Evolutionary conservation across 2,888 invertebrate genomes (phyloP).

Genomic region (Hartigia nigra): DNA sequence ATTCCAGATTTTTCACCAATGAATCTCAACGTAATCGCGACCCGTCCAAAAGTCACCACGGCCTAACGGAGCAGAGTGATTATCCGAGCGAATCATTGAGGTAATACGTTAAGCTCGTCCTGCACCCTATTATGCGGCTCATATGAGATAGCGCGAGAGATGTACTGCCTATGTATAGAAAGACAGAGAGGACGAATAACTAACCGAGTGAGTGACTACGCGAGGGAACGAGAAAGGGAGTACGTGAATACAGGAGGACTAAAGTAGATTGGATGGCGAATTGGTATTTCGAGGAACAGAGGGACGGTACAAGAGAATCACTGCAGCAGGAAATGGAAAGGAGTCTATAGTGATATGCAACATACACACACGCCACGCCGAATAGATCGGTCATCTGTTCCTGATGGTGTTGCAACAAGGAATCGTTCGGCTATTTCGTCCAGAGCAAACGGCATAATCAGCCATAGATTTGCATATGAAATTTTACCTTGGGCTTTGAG

Average conservation of each 20-base stretch:
- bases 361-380: background rate
- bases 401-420: background rate
- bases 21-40: slow-evolving; percentile 2
- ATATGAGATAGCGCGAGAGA: slow-evolving; percentile 27
- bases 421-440: background rate
- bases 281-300: background rate
- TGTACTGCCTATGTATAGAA: slow-evolving; percentile 4
- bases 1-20: slow-evolving; percentile 3
- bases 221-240: background rate
- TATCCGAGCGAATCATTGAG: slow-evolving; percentile 8
- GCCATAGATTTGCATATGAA: background rate
- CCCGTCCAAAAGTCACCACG: background rate
- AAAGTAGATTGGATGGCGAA: background rate
- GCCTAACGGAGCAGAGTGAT: slow-evolving; percentile 4
- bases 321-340: background rate
- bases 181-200: background rate
- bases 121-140: slow-evolving; percentile 19
- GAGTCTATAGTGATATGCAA: background rate
- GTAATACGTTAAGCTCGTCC: slow-evolving; percentile 11
- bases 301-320: background rate
- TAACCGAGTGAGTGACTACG: background rate
- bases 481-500: background rate
- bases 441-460: background rate
- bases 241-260: background rate
- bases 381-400: background rate